Evolutionary conservation across 2,113 vertebrate species (phyloP), one percentile per base, ranked within the genome.

Genomic region (Agapornis roseicollis): DNA sequence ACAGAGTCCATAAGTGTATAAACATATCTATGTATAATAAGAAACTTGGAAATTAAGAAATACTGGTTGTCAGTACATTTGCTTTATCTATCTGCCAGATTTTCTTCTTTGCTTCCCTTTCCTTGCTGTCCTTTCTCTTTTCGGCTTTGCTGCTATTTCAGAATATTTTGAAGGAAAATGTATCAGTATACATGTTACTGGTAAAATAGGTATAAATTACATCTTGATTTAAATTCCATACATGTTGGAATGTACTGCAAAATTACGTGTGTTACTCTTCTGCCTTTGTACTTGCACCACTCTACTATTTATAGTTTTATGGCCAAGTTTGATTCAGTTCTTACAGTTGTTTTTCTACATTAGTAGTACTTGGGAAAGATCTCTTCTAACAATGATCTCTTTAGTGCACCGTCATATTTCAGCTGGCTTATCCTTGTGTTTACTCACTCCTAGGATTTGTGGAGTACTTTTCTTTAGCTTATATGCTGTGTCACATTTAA

Each of bases 1-100:
- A 5, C 0, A 3, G 13, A 37, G 10, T 42, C 76, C 11, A 0
- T n/a, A 79, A 29, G 27, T 28, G 8, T 80, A 12, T 46, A 47
- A 82, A 49, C 7, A 33, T 3, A n/a, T 46, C 14, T 69, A 2
- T 37, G 31, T 8, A 2, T 72, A 73, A 56, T 6, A 37, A 58
- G 17, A 41, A 68, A 72, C 27, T 63, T 2, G 2, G 25, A 87
- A 82, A 42, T 50, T 53, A 17, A 13, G 23, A 88, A 70, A 25
- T 70, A 41, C 1, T 2, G 6, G 7, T 18, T 63, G 7, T 70
- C 9, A n/a, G 31, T 83, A 31, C 1, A 39, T 64, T 52, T 44
- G 14, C 47, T 72, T 76, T 65, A 47, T 56, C 35, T 39, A 35
- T 64, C 13, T 70, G 25, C 39, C 22, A 42, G 2, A 37, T 90